phyloP scores from a whole-genome alignment of 2,888 invertebrate genomes.

The Carcina quercana region DNA sequence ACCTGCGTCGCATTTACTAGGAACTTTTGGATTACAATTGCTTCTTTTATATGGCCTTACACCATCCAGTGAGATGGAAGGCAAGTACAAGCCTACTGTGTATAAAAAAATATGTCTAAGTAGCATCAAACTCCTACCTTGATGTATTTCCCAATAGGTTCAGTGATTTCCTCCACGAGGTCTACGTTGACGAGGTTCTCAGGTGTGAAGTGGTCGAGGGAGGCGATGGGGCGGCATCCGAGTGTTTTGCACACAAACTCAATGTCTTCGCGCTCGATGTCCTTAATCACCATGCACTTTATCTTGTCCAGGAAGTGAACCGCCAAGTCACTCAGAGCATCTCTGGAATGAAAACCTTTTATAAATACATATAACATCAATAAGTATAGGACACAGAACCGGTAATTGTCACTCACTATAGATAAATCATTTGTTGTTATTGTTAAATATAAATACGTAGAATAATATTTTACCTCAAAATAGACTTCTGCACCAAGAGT shows the following conservation, averaged over 20 bases:
- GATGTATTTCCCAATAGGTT: conserved; percentile 92
- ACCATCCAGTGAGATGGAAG: too few species aligned
- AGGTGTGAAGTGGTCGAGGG: conserved; percentile 96
- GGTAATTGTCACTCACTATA: too few species aligned
- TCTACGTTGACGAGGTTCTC: conserved; percentile 95
- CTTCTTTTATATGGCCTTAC: too few species aligned
- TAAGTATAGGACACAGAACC: too few species aligned
- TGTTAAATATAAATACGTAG: too few species aligned
- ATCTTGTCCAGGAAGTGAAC: conserved; percentile 99
- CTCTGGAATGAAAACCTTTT: conserved; percentile 75
- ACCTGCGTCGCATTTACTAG: too few species aligned
- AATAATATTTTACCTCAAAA: conserved; percentile 83
- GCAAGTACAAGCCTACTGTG: too few species aligned
- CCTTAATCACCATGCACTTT: conserved; percentile 98
- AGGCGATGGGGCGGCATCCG: conserved; percentile 96
- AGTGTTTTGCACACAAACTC: conserved; percentile 97
- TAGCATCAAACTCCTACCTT: too few species aligned
- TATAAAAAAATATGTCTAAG: too few species aligned
- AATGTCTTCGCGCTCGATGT: conserved; percentile 98
- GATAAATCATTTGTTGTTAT: too few species aligned
- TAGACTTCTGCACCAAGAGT: conserved; percentile 89
- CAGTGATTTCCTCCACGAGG: conserved; percentile 93
- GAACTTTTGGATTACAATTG: too few species aligned
- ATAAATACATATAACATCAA: too few species aligned
- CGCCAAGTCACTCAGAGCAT: conserved; percentile 97